Conservation (phyloP, 2,113 vertebrate species). For the Ceyx cyanopectus region DNA sequence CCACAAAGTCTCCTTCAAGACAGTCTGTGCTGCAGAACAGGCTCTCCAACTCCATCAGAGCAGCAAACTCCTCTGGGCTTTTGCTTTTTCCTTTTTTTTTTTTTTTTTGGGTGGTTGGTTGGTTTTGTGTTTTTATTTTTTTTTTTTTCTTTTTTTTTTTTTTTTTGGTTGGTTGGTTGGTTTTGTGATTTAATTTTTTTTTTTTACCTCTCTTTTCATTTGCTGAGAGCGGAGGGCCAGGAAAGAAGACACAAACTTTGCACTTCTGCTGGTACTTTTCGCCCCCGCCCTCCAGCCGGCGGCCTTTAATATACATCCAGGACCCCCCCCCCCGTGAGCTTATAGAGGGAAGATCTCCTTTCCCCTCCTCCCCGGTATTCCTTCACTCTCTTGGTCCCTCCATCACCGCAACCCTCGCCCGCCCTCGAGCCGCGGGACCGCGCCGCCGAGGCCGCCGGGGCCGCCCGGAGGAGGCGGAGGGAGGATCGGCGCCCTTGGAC, state of each 20-base stretch:
- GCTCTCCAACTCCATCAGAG: slow-evolving; percentile 18
- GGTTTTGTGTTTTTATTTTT: too few relatives aligned
- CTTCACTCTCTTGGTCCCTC: neutral
- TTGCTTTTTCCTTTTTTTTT: neutral
- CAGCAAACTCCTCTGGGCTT: slow-evolving; percentile 51
- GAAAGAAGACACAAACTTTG: slow-evolving; percentile 68
- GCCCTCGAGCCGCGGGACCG: neutral
- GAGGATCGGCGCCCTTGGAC: neutral
- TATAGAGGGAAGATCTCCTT: neutral
- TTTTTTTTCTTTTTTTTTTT: neutral
- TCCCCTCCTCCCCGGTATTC: neutral
- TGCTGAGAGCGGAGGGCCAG: neutral
- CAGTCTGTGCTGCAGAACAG: slow-evolving; percentile 43
- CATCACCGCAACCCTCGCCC: neutral
- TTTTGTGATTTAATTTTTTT: too few relatives aligned
- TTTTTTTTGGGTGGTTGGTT: too few relatives aligned
- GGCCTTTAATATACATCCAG: slow-evolving; percentile 23
- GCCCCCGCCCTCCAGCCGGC: neutral
- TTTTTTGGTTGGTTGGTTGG: too few relatives aligned
- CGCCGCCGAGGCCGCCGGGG: neutral
- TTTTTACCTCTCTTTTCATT: neutral
- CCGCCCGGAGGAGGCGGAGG: neutral
- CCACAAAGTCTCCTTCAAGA: slow-evolving; percentile 58
- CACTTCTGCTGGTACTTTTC: slow-evolving; percentile 1
- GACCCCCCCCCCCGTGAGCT: neutral